Evolutionary conservation across 2,113 vertebrate genomes (phyloP).

Genomic region (Hiodon tergisus): DNA sequence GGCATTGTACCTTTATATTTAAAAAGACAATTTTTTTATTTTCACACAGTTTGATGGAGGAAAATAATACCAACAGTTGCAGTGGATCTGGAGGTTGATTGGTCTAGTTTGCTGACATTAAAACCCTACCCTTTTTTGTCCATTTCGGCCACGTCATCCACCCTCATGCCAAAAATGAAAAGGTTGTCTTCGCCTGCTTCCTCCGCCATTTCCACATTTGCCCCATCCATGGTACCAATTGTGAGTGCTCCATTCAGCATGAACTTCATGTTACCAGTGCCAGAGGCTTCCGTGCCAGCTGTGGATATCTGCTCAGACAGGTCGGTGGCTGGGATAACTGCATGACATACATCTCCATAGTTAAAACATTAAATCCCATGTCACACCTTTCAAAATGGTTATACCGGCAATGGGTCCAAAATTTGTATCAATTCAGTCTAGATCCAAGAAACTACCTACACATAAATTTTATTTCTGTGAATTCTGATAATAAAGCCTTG

Average conservation of each 20-base stretch:
- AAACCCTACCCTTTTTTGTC: conserved; percentile 4
- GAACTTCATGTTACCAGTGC: conserved; percentile 93
- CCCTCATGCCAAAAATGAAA: conserved; percentile 13
- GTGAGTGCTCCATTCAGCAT: conserved; percentile 67
- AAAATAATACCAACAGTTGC: not conserved
- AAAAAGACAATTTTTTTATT: no score
- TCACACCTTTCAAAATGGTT: no score
- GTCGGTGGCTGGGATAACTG: conserved; percentile 78
- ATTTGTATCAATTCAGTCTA: no score
- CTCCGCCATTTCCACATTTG: conserved; percentile 6
- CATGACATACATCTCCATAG: no score
- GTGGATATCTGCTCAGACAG: conserved; percentile 90
- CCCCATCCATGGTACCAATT: conserved; percentile 14
- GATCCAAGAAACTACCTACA: no score
- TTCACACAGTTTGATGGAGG: not conserved
- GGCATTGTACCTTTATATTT: conserved; percentile 47
- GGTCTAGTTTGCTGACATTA: not conserved
- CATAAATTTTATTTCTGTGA: no score
- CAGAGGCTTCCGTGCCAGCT: conserved; percentile 83
- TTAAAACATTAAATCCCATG: no score
- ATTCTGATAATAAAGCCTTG: no score
- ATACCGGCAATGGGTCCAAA: no score
- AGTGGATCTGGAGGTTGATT: no score
- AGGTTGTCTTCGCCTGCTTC: conserved; percentile 6
- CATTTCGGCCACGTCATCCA: conserved; percentile 8